Evolutionary conservation across 2,113 vertebrate genomes (phyloP), one percentile per base, ranked within the genome.

Genomic region (Pangasianodon hypophthalmus): DNA sequence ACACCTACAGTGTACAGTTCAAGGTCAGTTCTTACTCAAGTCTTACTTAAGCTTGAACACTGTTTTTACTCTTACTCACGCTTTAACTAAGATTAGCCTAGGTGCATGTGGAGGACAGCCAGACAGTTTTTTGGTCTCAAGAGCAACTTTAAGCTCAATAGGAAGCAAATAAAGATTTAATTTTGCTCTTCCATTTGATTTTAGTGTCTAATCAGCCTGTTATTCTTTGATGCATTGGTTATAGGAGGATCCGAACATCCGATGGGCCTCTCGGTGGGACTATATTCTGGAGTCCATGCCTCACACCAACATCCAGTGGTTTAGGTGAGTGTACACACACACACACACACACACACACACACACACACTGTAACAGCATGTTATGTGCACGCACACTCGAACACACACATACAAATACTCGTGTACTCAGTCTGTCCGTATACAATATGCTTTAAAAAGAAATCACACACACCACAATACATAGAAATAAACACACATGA

Each of bases 201-300:
- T 16, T 16, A 6, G 26, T 52, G 1, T 75, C 11, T 24, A 46
- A 60, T 84, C 21, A 21, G 81, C 41, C 13, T 82, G 80, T 85
- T 90, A 58, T 44, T 69, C 2, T 29, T 24, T 60, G 24, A 41
- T 14, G 0, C 82, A 6, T 54, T 87, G 24, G 87, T 88, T 95
- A n/a, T 91, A 98, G 98, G 97, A 97, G 95, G 96, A 98, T 89
- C 93, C 94, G 77, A 91, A 19, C 0, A 98, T 99, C 90, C 95
- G 97, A 58, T 99, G 98, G 98, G 98, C 98, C 4, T 99, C 98
- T 64, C 95, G 98, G 83, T 99, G 98, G 98, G 97, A 98, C 95
- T 99, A 98, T 90, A 98, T 98, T 93, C 95, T 99, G 94, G 98
- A 98, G 95, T 98, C 97, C 3, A 98, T 98, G 98, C 97, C 97